Percentiles rank a stretch among this genome's conserved stretches.
These are phyloP conservation scores for Odontophorus gujanensis DNA, from an alignment of 2,113 vertebrate genomes.

Conservation along the genomic window DNA sequence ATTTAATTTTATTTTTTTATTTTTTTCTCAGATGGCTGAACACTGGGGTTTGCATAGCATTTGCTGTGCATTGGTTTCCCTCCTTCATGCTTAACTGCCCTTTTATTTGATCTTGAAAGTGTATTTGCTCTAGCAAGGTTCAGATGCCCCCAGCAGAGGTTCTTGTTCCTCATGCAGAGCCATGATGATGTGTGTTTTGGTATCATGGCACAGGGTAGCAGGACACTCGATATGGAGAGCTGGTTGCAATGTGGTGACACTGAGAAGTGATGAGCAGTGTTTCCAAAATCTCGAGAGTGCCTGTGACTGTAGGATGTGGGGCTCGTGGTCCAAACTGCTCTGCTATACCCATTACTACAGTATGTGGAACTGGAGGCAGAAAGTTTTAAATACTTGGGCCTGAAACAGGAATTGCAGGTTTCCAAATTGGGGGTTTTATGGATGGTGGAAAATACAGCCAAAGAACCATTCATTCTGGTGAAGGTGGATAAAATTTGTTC, in stretches of 20 bases:
- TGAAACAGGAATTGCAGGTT: background rate
- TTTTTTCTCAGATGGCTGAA: background rate
- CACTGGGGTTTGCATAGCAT: accelerated
- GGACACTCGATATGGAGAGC: background rate
- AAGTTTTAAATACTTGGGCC: background rate
- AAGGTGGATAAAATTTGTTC: background rate
- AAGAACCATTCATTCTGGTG: background rate
- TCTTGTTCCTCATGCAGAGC: background rate
- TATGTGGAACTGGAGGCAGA: background rate
- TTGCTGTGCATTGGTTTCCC: background rate
- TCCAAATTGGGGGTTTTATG: background rate
- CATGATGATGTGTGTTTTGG: background rate
- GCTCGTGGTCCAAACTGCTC: background rate
- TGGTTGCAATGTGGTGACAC: background rate
- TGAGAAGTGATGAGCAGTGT: background rate
- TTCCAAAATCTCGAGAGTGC: background rate
- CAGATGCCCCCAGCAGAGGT: background rate
- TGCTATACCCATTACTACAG: background rate
- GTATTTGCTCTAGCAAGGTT: too few species aligned
- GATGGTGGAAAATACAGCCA: background rate
- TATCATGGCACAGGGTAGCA: accelerated
- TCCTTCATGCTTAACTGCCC: background rate
- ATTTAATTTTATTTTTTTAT: background rate
- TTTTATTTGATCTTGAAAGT: background rate
- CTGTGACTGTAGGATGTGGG: too few species aligned